Conservation (phyloP, 1,140 invertebrate species). For the Ceratitis capitata region DNA sequence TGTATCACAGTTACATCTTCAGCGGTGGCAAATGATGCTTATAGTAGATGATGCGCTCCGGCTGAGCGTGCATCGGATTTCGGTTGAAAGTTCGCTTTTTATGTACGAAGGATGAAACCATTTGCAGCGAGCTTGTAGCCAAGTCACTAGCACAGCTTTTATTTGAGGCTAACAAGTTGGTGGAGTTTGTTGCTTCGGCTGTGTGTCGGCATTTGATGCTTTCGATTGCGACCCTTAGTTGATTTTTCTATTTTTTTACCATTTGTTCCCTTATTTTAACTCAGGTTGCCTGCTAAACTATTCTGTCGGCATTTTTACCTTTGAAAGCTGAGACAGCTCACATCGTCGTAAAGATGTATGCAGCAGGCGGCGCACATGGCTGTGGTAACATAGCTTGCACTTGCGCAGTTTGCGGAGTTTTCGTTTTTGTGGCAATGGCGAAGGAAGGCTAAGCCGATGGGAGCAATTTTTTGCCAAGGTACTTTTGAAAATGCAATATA, state of each 20-base stretch:
- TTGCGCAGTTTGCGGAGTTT: too few relatives aligned
- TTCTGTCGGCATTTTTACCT: slow-evolving; percentile 17
- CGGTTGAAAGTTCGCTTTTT: background rate
- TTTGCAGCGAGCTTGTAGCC: too few relatives aligned
- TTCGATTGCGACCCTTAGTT: background rate
- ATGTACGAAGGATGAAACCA: too few relatives aligned
- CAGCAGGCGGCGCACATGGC: background rate
- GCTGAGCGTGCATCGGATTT: background rate
- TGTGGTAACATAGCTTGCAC: background rate
- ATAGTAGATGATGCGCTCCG: background rate
- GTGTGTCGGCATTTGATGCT: background rate
- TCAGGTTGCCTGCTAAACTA: background rate
- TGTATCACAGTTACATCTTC: slow-evolving; percentile 27
- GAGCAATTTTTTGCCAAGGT: background rate
- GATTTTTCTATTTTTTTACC: background rate
- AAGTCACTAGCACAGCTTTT: too few relatives aligned
- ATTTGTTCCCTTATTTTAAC: background rate
- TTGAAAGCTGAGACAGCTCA: slow-evolving; percentile 13
- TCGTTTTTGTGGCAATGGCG: background rate
- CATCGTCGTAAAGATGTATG: background rate
- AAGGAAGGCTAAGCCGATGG: background rate
- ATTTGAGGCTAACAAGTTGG: background rate
- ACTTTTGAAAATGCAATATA: background rate
- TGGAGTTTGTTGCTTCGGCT: background rate
- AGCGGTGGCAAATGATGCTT: background rate